These are phyloP conservation scores for Neuroterus valhalla DNA, from an alignment of 1,140 invertebrate species.

Conservation along the genomic window DNA sequence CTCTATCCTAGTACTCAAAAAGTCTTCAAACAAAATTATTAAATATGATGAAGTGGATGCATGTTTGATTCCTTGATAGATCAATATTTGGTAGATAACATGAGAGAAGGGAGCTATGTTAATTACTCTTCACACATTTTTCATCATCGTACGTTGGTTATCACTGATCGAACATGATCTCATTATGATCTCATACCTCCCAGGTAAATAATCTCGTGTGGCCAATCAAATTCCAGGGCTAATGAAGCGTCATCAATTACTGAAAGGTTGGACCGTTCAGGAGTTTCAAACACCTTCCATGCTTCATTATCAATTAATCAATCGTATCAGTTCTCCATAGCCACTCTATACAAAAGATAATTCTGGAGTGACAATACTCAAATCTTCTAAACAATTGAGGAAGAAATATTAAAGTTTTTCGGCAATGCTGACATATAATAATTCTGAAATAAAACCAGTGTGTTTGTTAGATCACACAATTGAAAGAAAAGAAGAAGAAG, in stretches of 20 bases:
- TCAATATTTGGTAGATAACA: not conserved
- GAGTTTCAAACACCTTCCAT: conserved; percentile 6
- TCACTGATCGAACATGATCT: not conserved
- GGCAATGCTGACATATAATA: too few species aligned
- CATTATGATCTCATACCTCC: conserved; percentile 22
- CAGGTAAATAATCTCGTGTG: conserved; percentile 7
- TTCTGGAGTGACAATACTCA: too few species aligned
- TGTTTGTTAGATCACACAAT: too few species aligned
- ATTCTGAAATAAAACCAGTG: too few species aligned
- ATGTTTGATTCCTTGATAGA: conserved; percentile 1
- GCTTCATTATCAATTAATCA: conserved; percentile 38
- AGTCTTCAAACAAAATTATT: too few species aligned
- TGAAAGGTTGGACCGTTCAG: not conserved
- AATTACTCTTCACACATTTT: conserved; percentile 27
- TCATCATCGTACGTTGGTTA: conserved; percentile 13
- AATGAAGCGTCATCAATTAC: conserved; percentile 9
- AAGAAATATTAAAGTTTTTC: too few species aligned
- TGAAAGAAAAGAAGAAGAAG: too few species aligned
- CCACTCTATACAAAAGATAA: too few species aligned
- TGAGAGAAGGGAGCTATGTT: not conserved
- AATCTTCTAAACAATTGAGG: too few species aligned
- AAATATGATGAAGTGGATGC: not conserved
- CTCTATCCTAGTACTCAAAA: too few species aligned
- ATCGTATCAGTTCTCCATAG: not conserved
- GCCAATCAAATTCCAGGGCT: conserved; percentile 14